These are phyloP conservation scores for Bovichtus diacanthus DNA, from an alignment of 2,797 vertebrate species.

Conservation along the genomic window DNA sequence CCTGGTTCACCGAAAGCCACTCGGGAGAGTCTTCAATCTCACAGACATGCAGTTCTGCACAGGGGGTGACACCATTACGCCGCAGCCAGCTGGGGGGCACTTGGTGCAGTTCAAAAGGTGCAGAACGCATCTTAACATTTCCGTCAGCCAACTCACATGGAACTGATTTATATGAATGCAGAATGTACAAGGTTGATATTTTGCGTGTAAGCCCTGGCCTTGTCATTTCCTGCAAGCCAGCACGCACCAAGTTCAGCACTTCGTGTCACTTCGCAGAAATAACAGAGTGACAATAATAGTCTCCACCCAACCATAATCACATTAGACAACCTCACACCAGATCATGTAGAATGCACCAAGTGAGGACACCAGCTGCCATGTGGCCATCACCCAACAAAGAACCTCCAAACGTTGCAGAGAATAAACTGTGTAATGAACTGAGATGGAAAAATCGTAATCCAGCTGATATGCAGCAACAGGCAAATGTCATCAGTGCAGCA, in stretches of 20 bases:
- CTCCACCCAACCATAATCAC: neutral
- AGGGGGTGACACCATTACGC: conserved; percentile 2
- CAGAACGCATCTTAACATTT: conserved; percentile 13
- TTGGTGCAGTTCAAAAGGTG: conserved; percentile 27
- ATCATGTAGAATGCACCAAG: conserved; percentile 19
- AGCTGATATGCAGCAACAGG: conserved; percentile 15
- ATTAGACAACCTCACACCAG: neutral
- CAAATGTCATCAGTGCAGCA: conserved; percentile 9
- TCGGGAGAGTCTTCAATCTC: conserved; percentile 43
- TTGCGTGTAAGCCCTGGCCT: neutral
- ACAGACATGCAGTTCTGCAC: conserved; percentile 13
- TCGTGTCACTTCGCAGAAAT: conserved; percentile 3
- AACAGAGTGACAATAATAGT: conserved; percentile 13
- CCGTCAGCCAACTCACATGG: neutral
- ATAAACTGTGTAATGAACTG: neutral
- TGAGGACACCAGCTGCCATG: conserved; percentile 13
- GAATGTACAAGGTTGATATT: neutral
- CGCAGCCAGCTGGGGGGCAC: conserved; percentile 11
- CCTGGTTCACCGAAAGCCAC: conserved; percentile 16
- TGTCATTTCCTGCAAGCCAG: neutral
- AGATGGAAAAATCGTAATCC: neutral
- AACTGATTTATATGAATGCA: conserved; percentile 10
- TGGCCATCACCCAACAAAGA: conserved; percentile 23
- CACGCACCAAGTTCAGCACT: neutral
- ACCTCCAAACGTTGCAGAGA: conserved; percentile 2